Evolutionary conservation across 2,797 vertebrate species (phyloP), one percentile per base, ranked within the genome.

Genomic region (Sparidentex hasta): DNA sequence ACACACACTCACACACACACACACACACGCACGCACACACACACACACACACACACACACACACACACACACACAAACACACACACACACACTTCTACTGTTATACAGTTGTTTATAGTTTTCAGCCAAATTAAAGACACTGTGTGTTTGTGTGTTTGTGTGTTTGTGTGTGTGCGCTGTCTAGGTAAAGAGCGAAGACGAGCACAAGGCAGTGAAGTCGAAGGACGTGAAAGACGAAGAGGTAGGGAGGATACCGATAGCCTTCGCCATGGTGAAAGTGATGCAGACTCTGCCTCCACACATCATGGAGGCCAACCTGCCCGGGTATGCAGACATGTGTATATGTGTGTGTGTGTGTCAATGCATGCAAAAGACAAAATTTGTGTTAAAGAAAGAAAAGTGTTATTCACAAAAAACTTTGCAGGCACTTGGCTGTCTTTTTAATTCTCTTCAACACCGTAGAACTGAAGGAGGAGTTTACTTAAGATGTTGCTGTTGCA

Each of bases 241-340:
- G 79, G 97, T 99, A 25, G 95, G 85, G 56, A 94, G 97, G 55
- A 91, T 99, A 14, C 98, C 98, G 0, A 93, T 99, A 12, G 98
- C 98, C 33, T 99, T 99, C 82, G 97, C 98, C 59, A 97, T 99
- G 97, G 95, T 99, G 80, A 97, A 96, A 67, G 93, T 99, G 84
- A 97, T 99, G 97, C 97, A 97, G 91, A 96, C 96, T 27, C 96
- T 99, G 41, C 97, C 98, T 5, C 93, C 93, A 29, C 90, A 97
- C 62, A 84, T 97, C 74, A 97, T 99, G 97, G 97, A 99, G 84
- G 89, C 85, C 70, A 97, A 99, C 83, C 93, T 99, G 66, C 98
- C 98, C 1, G 97, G 98, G 98, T 99, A 87, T 4, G 84, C 69
- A 25, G 38, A 17, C 33, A 20, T 56, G 25, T 33, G 38, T n/a